Base-by-base conservation (phyloP, 2,113 vertebrate genomes). In the Etheostoma spectabile region DNA sequence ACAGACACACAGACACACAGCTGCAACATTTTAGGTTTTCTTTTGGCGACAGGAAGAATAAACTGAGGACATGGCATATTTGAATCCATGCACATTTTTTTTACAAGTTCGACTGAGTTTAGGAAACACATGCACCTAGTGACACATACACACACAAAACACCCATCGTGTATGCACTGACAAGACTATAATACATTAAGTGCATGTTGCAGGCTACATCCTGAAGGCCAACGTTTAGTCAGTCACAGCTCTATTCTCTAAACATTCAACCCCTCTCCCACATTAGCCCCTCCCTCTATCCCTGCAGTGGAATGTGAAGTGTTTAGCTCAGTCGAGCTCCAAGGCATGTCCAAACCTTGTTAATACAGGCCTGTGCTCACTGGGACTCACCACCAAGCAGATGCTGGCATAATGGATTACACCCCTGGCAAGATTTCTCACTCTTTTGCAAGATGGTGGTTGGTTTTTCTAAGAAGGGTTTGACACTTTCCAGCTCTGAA, bases 241-340 rank as follows among this genome's bases (percentile, higher is more conserved):
- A 66, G 55, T 80, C 19, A 51, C 18, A 22, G 57, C 79, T 75
- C 66, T 49, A 21, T 70, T 82, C 66, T 52, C 74, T 55, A 56
- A 19, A 76, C 22, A 52, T 51, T 42, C 3, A 72, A 21, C 68
- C 59, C 24, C 70, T 22, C 14, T 79, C 12, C 27, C 1, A 42
- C 6, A 22, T 30, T 63, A 76, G 64, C 60, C 72, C 79, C 68
- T 85, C 75, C 71, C 80, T 63, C 38, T 30, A 48, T 82, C 64
- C 69, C 74, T 86, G 78, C 85, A 62, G 65, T 61, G 92, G 93
- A 93, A 93, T 93, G 91, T 88, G 69, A 76, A 84, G 82, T 71
- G 88, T 91, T 88, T 38, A 59, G 85, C 70, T 80, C 52, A 4
- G 70, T 11, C 13, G 4, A 42, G 81, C 89, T 83, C 49, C 24